Evolutionary conservation across 2,113 vertebrate species (phyloP).

Genomic region (Ptilonorhynchus violaceus): DNA sequence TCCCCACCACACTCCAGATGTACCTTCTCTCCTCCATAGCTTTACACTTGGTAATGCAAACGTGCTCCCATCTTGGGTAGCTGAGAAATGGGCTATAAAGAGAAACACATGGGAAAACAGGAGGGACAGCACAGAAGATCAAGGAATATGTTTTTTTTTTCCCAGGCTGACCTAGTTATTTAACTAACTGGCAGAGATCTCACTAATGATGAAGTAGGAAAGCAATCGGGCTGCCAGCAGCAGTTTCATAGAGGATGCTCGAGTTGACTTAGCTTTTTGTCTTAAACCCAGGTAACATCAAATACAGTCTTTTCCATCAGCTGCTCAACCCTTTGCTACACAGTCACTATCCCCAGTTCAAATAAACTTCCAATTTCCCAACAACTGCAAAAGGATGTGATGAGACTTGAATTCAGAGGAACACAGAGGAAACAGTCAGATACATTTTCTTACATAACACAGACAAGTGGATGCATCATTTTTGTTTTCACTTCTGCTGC

Average conservation of each 20-base stretch:
- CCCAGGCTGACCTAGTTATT: conserved; percentile 49
- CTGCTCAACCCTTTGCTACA: neutral
- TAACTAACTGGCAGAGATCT: conserved; percentile 40
- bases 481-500: neutral
- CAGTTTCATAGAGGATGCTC: neutral
- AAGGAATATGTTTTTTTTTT: neutral
- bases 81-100: conserved; percentile 29
- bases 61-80: neutral
- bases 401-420: neutral
- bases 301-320: neutral
- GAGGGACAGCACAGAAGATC: conserved; percentile 46
- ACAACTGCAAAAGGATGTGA: neutral
- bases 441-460: neutral
- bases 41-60: neutral
- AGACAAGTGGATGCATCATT: neutral
- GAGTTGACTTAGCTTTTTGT: neutral
- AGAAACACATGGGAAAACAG: conserved; percentile 36
- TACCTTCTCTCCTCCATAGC: neutral
- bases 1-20: neutral
- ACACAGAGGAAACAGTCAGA: neutral
- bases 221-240: conserved; percentile 19
- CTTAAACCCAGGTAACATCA: neutral
- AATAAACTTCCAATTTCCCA: neutral
- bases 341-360: neutral
- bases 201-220: conserved; percentile 17